A percentile compares a stretch with the other conserved stretches of the same genome.
Evolutionary conservation across 2,113 vertebrate genomes (phyloP).

Genomic region (Edolisoma coerulescens): DNA sequence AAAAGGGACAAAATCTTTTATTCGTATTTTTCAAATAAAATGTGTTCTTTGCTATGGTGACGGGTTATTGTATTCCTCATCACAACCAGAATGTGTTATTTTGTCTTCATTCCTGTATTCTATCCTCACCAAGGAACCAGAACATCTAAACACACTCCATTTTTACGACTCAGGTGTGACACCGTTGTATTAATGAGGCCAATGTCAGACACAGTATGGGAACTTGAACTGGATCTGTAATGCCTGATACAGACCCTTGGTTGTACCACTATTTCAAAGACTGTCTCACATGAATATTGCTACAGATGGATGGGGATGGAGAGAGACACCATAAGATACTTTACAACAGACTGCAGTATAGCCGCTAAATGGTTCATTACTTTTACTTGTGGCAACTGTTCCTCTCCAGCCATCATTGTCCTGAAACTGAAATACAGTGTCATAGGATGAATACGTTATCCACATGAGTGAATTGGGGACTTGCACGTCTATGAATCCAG

Average conservation of each 20-base stretch:
- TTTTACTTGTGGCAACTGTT: not conserved
- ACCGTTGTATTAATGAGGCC: not conserved
- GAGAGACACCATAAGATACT: not conserved
- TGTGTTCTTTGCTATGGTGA: slow-evolving; percentile 23
- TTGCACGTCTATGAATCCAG: not conserved
- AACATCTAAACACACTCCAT: not conserved
- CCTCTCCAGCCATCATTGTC: not conserved
- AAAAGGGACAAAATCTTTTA: slow-evolving; percentile 46
- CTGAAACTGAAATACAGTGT: not conserved
- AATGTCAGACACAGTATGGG: not conserved
- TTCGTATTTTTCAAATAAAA: slow-evolving; percentile 56
- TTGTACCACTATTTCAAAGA: not conserved
- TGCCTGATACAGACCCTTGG: not conserved
- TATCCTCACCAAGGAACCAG: not conserved
- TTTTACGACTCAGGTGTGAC: not conserved
- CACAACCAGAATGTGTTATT: not conserved
- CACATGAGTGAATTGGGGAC: not conserved
- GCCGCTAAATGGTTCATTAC: slow-evolving; percentile 18
- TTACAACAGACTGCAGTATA: not conserved
- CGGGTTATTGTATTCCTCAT: slow-evolving; percentile 34
- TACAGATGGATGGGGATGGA: not conserved
- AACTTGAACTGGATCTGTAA: not conserved
- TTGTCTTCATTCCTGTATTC: not conserved
- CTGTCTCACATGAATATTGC: not conserved
- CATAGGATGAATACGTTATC: not conserved